A percentile compares a stretch with the other conserved stretches of the same genome.
These are phyloP conservation scores for Labrus mixtus DNA, from an alignment of 2,113 vertebrate species.

Conservation along the genomic window DNA sequence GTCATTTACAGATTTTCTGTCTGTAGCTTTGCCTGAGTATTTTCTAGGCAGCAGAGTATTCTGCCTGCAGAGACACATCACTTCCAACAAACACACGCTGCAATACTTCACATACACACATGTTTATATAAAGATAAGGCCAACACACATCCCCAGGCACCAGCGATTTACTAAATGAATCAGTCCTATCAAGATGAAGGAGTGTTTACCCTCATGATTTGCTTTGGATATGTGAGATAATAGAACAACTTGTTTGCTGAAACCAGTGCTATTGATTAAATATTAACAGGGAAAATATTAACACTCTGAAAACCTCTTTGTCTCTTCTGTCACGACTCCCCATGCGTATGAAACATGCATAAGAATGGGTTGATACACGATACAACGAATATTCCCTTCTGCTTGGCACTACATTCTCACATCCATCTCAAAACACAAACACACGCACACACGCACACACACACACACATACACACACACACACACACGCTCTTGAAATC, in stretches of 20 bases:
- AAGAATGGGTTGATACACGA: constrained; percentile 27
- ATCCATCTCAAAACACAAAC: constrained; percentile 1
- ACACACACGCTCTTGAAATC: constrained; percentile 24
- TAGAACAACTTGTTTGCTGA: constrained; percentile 62
- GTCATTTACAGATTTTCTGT: constrained; percentile 41
- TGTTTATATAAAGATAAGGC: neutral
- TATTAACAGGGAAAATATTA: constrained; percentile 65
- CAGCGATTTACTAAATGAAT: constrained; percentile 37
- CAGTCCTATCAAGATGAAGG: constrained; percentile 32
- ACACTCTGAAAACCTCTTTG: constrained; percentile 50
- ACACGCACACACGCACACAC: constrained; percentile 1
- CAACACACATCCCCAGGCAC: constrained; percentile 6
- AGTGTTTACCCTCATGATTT: constrained; percentile 36
- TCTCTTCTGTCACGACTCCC: constrained; percentile 22
- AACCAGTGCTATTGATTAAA: constrained; percentile 67
- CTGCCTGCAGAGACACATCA: neutral
- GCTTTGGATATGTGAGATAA: constrained; percentile 45
- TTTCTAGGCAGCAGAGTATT: neutral
- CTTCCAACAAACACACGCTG: neutral
- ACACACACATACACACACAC: constrained; percentile 8
- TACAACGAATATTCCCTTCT: constrained; percentile 17
- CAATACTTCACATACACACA: neutral
- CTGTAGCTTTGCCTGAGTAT: neutral
- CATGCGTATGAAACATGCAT: constrained; percentile 59
- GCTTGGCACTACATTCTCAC: neutral